Percentiles rank a stretch among this genome's conserved stretches.
Conservation (phyloP, 1,140 invertebrate species). For the Dufourea novaeangliae region DNA sequence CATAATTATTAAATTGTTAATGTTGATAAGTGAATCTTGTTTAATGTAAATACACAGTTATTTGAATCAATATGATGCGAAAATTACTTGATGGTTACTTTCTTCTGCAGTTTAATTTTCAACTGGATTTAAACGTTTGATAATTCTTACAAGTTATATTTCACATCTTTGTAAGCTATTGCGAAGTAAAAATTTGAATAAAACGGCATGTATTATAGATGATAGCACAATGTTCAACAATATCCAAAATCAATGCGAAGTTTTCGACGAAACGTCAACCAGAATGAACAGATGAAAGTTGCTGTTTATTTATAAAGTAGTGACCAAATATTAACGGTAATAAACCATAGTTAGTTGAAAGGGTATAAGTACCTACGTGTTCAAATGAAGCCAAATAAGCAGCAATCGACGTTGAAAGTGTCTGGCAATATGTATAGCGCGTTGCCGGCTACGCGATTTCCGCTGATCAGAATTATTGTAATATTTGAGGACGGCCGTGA, state of each 20-base stretch:
- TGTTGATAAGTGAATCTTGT: too few relatives aligned
- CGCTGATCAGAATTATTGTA: slow-evolving; percentile 44
- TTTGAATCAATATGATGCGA: too few relatives aligned
- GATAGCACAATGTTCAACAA: not conserved
- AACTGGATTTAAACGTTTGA: not conserved
- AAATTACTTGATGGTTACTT: too few relatives aligned
- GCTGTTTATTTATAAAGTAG: slow-evolving; percentile 43
- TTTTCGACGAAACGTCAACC: slow-evolving; percentile 9
- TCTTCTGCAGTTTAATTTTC: too few relatives aligned
- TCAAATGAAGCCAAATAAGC: slow-evolving; percentile 27
- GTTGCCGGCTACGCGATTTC: slow-evolving; percentile 12
- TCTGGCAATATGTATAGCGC: not conserved
- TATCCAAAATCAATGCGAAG: not conserved
- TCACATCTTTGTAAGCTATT: not conserved
- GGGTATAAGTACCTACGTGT: not conserved
- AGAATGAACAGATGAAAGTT: not conserved
- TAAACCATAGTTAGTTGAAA: slow-evolving; percentile 21
- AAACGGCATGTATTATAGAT: not conserved
- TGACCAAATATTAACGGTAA: slow-evolving; percentile 47
- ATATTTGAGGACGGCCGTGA: slow-evolving; percentile 10
- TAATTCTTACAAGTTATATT: not conserved
- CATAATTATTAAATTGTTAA: too few relatives aligned
- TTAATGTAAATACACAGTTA: too few relatives aligned
- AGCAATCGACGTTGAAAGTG: slow-evolving; percentile 36
- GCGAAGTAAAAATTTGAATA: not conserved